Evolutionary conservation across 2,888 invertebrate species (phyloP).

Genomic region (Fragum sueziense): DNA sequence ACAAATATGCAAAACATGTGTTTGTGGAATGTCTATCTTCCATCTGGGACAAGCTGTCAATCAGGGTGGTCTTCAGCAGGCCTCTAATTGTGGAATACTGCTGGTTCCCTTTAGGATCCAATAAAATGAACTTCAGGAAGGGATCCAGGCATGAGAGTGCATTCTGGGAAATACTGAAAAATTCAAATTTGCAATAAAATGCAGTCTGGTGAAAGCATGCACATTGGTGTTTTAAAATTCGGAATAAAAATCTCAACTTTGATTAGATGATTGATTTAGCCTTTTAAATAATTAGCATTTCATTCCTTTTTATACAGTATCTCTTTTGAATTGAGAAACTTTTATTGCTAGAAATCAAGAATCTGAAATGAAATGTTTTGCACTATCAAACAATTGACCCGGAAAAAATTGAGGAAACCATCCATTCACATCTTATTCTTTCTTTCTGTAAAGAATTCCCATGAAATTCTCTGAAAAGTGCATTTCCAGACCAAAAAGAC

Average conservation of each 20-base stretch:
- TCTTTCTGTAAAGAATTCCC: too few species aligned
- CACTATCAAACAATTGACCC: not conserved
- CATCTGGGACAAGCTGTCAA: conserved; percentile 44
- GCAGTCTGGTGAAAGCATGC: not conserved
- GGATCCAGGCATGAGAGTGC: conserved; percentile 67
- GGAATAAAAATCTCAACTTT: not conserved
- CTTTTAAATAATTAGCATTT: not conserved
- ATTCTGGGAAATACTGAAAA: conserved; percentile 63
- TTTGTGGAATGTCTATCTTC: conserved; percentile 34
- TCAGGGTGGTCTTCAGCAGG: conserved; percentile 62
- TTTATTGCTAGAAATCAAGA: not conserved
- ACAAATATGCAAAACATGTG: conserved; percentile 45
- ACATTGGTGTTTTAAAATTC: conserved; percentile 4
- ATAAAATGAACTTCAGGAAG: conserved; percentile 72
- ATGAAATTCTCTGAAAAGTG: too few species aligned
- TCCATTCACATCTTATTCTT: not conserved
- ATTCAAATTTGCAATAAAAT: not conserved
- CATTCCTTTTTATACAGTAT: not conserved
- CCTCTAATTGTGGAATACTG: conserved; percentile 61
- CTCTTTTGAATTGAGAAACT: not conserved
- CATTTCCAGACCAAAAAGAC: not conserved
- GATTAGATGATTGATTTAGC: not conserved
- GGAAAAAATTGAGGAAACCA: not conserved
- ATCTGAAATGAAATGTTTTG: not conserved
- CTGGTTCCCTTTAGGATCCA: conserved; percentile 71